phyloP scores from a whole-genome alignment of 1,140 invertebrate species.

The Leptoteleia sp. region DNA sequence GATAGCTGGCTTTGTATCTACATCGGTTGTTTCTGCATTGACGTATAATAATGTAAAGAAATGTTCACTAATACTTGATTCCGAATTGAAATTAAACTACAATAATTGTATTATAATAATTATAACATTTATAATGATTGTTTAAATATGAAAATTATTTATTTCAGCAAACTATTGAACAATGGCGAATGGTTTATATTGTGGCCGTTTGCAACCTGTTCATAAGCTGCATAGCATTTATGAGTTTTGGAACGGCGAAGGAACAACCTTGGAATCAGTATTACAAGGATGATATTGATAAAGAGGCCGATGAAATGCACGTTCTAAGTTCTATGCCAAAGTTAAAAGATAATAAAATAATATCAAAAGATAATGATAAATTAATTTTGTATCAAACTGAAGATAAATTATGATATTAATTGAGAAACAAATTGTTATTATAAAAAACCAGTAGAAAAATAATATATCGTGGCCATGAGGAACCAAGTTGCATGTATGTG shows the following conservation, averaged over 20 bases:
- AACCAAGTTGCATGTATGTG: no score
- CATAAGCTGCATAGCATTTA: slow-evolving; percentile 81
- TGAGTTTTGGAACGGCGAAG: slow-evolving; percentile 83
- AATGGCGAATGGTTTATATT: slow-evolving; percentile 86
- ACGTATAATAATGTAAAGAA: slow-evolving; percentile 84
- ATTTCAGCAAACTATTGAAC: slow-evolving; percentile 84
- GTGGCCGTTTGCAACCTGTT: slow-evolving; percentile 82
- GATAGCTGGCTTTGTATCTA: slow-evolving; percentile 83
- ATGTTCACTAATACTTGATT: slow-evolving; percentile 14
- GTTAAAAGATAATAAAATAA: background rate
- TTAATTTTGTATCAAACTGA: no score
- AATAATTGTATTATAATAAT: no score
- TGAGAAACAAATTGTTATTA: no score
- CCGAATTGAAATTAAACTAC: background rate
- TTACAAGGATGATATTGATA: slow-evolving; percentile 22
- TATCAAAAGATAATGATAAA: no score
- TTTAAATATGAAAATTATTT: background rate
- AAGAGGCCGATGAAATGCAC: slow-evolving; percentile 51
- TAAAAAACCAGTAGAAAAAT: no score
- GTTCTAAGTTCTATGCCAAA: slow-evolving; percentile 8
- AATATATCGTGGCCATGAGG: no score
- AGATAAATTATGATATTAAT: no score
- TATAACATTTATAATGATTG: background rate
- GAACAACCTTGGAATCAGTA: slow-evolving; percentile 84
- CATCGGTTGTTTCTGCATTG: slow-evolving; percentile 83